Base-by-base conservation (phyloP, 2,113 vertebrate species). In the Phyllostomus hastatus region DNA sequence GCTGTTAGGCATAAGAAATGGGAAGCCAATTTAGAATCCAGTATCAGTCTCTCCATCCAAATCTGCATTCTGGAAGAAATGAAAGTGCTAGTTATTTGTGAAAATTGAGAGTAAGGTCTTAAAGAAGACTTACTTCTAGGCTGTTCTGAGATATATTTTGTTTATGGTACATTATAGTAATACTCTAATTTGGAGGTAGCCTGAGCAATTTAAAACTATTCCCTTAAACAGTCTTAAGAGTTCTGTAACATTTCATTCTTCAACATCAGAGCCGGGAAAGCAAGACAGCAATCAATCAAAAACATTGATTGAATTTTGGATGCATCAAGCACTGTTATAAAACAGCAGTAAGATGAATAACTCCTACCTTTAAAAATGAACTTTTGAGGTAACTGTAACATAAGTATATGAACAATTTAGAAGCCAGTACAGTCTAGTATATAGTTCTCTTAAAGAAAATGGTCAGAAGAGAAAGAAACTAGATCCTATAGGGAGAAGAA, bases 81-180 rank as follows among this genome's bases (percentile, higher is more conserved):
- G 70, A 67, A 95, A 94, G 72, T 48, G 31, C 67, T 90, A 28
- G 46, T 88, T 90, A 76, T 85, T 97, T 72, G 38, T 90, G 72
- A 91, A 94, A 81, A 59, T 38, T 94, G 41, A 94, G 95, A 95
- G 22, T 48, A 64, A 59, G 69, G 59, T 90, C 92, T 95, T 92
- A 94, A 85, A 28, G 52, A 85, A 88, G 15, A 38, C 3, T 88
- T 84, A 52, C 20, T 95, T 95, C 52, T 90, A 84, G 64, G 10
- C 26, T 85, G 4, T 84, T 88, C 38, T 76, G 76, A 66, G 31
- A 54, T 79, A 16, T 31, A 41, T 84, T 96, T 93, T 41, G 35
- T 80, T 80, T 70, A 46, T 43, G n/a, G 38, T 35, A 35, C 17
- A 54, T 85, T 75, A 31, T 31, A 85, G 7, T 64, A 67, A 88